Percentiles rank a stretch among this genome's conserved stretches.
phyloP scores from a whole-genome alignment of 2,113 vertebrate genomes.

The Terrapene triunguis region DNA sequence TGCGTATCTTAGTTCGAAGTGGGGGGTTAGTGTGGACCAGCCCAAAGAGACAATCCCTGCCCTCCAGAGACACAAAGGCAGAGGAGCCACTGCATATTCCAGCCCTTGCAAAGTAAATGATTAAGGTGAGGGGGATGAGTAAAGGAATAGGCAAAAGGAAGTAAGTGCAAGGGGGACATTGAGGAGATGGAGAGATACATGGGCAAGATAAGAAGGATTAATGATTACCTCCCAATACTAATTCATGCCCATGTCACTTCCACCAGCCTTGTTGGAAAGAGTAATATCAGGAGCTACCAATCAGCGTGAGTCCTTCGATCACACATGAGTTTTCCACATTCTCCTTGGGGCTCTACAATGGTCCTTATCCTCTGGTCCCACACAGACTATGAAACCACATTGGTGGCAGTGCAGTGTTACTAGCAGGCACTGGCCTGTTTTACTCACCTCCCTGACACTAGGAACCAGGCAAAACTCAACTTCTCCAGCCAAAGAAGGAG shows the following conservation, averaged over 20 bases:
- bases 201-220: not conserved
- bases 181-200: not conserved
- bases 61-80: not conserved
- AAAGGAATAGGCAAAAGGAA: not conserved
- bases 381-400: fast-evolving
- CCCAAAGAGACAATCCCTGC: not conserved
- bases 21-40: no score
- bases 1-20: no score
- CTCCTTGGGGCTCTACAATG: not conserved
- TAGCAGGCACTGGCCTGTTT: not conserved
- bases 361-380: not conserved
- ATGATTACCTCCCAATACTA: not conserved
- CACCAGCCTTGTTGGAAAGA: not conserved
- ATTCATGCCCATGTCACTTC: not conserved
- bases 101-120: not conserved
- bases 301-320: not conserved
- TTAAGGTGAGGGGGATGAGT: not conserved
- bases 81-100: not conserved
- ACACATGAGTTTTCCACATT: not conserved
- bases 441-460: not conserved
- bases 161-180: not conserved
- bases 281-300: not conserved
- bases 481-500: not conserved
- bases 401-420: not conserved
- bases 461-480: not conserved